phyloP scores from a whole-genome alignment of 2,797 vertebrate genomes.

The Gymnoscopelus microlampas region DNA sequence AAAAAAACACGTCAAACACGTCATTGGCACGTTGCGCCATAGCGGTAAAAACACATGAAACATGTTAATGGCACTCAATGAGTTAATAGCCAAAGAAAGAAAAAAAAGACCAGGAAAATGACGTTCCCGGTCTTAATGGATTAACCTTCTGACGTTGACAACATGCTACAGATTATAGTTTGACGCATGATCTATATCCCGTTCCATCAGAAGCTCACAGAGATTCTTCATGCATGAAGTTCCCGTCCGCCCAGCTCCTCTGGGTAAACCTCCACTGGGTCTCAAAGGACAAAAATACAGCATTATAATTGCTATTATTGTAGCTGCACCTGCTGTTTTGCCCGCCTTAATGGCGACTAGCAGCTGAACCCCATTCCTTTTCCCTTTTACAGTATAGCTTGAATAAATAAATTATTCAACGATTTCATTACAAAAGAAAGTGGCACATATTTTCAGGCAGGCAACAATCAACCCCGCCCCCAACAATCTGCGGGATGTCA shows the following conservation, averaged over 20 bases:
- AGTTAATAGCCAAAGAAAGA: too few relatives aligned
- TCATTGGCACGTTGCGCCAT: too few relatives aligned
- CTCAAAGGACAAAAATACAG: neutral
- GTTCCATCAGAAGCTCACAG: constrained; percentile 9
- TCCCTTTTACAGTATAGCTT: constrained; percentile 61
- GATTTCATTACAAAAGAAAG: constrained; percentile 64
- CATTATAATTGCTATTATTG: constrained; percentile 38
- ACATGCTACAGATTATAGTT: constrained; percentile 15
- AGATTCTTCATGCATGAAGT: constrained; percentile 30
- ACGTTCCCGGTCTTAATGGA: too few relatives aligned
- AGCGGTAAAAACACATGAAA: too few relatives aligned
- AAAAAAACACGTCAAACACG: too few relatives aligned
- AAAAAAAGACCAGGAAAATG: too few relatives aligned
- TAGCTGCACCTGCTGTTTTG: constrained; percentile 17
- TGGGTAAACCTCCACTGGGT: neutral
- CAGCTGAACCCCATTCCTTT: constrained; percentile 45
- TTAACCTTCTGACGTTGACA: constrained; percentile 32
- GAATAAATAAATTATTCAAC: constrained; percentile 74
- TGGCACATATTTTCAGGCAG: constrained; percentile 41
- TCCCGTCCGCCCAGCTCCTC: neutral
- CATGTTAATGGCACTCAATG: too few relatives aligned
- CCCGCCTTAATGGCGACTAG: neutral
- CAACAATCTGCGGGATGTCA: constrained; percentile 21
- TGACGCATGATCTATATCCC: constrained; percentile 9
- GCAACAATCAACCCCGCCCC: constrained; percentile 41